Conservation (phyloP, 64 coral and sea anemone genomes). For the Montipora sp. region DNA sequence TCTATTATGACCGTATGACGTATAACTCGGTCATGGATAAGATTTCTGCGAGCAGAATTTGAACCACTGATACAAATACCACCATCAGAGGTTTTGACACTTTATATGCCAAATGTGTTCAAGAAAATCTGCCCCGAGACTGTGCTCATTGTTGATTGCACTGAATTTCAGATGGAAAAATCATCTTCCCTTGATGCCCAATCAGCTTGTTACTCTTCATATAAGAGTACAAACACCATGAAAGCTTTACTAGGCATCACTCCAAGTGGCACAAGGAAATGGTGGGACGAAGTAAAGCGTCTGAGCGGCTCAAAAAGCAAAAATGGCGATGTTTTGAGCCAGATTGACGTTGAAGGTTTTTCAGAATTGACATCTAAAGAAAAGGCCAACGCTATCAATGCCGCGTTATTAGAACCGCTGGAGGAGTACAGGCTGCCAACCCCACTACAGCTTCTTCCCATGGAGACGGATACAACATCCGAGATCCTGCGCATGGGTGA, state of each 20-base stretch:
- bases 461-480: too few species aligned
- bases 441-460: too few species aligned
- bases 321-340: too few species aligned
- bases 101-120: constrained; percentile 41
- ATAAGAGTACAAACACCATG: constrained; percentile 44
- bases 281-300: too few species aligned
- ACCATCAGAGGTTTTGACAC: constrained; percentile 62
- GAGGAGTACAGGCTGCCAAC: too few species aligned
- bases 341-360: too few species aligned
- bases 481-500: too few species aligned
- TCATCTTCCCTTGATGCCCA: constrained; percentile 46
- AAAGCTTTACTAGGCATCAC: constrained; percentile 66
- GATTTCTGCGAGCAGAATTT: constrained; percentile 52
- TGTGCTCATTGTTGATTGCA: constrained; percentile 69
- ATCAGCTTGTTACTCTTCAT: constrained; percentile 43
- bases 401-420: too few species aligned
- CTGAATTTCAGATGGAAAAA: constrained; percentile 65
- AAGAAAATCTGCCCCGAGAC: constrained; percentile 46
- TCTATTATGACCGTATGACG: too few species aligned
- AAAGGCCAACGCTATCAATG: too few species aligned
- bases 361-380: too few species aligned
- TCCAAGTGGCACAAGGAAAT: constrained; percentile 28
- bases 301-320: too few species aligned
- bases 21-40: neutral
- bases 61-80: constrained; percentile 35